Evolutionary conservation across 2,888 invertebrate species (phyloP).

Genomic region (Cetonia aurata): DNA sequence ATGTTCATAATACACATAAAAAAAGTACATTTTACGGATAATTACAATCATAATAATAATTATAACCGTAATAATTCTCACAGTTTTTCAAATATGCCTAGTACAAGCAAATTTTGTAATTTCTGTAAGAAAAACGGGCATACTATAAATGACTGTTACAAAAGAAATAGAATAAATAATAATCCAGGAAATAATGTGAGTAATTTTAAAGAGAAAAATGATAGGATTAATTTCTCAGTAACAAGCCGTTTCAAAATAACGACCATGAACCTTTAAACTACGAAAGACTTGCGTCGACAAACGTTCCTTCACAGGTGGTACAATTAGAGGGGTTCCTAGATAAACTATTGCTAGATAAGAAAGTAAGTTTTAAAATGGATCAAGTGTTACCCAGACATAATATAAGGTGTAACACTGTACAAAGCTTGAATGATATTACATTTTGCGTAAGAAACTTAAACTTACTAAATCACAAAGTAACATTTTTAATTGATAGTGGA

Average conservation of each 20-base stretch:
- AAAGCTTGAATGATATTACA: neutral
- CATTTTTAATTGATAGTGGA: constrained; percentile 17
- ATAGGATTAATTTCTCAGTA: too few relatives aligned
- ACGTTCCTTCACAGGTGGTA: too few relatives aligned
- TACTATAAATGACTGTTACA: constrained; percentile 30
- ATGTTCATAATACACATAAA: constrained; percentile 13
- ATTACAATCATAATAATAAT: constrained; percentile 3
- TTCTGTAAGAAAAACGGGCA: constrained; percentile 45
- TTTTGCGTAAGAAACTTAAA: neutral
- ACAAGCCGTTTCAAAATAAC: too few relatives aligned
- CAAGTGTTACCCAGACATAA: neutral
- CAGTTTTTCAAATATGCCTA: neutral
- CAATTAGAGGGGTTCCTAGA: too few relatives aligned
- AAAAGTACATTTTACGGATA: constrained; percentile 33
- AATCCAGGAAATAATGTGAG: neutral
- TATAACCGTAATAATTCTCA: constrained; percentile 4
- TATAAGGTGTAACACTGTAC: too few relatives aligned
- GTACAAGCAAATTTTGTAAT: constrained; percentile 41
- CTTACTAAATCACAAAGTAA: constrained; percentile 6
- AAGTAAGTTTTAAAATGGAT: neutral
- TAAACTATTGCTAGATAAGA: too few relatives aligned
- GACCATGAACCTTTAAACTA: too few relatives aligned
- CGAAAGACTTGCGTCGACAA: too few relatives aligned
- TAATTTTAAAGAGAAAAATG: too few relatives aligned
- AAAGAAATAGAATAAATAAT: neutral